These are phyloP conservation scores for Belonocnema kinseyi DNA, from an alignment of 1,140 invertebrate species.

Conservation along the genomic window DNA sequence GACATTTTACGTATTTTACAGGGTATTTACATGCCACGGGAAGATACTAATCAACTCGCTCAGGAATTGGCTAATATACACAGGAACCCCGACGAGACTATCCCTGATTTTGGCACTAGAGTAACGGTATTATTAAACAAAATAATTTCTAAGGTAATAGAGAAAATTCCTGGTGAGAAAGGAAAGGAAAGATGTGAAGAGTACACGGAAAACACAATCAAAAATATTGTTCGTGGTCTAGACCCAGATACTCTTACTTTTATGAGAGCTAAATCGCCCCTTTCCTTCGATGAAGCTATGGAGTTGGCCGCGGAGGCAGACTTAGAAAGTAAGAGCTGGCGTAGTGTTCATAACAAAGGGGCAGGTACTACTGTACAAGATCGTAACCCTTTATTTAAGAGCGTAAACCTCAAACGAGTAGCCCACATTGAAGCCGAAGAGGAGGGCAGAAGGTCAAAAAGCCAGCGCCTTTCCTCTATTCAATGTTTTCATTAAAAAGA, in stretches of 20 bases:
- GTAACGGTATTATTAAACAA: background rate
- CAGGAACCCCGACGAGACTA: background rate
- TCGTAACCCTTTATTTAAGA: too few species aligned
- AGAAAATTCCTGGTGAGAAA: too few species aligned
- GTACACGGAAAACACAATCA: too few species aligned
- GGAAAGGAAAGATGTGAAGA: too few species aligned
- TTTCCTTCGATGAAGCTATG: background rate
- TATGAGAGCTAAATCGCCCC: background rate
- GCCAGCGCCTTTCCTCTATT: too few species aligned
- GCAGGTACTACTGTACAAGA: background rate
- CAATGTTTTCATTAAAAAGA: too few species aligned
- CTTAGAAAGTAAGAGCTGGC: background rate
- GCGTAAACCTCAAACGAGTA: too few species aligned
- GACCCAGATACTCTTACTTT: background rate
- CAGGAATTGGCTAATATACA: background rate
- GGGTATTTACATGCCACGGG: background rate
- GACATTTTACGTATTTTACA: background rate
- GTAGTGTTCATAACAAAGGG: background rate
- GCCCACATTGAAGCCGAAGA: conserved; percentile 20
- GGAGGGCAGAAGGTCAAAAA: background rate
- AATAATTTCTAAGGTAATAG: background rate
- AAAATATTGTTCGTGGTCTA: too few species aligned
- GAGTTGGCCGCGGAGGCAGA: background rate
- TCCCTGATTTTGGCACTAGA: background rate
- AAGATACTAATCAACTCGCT: background rate